Evolutionary conservation across 2,888 invertebrate genomes (phyloP), one percentile per base, ranked within the genome.

Genomic region (Panorpa germanica): DNA sequence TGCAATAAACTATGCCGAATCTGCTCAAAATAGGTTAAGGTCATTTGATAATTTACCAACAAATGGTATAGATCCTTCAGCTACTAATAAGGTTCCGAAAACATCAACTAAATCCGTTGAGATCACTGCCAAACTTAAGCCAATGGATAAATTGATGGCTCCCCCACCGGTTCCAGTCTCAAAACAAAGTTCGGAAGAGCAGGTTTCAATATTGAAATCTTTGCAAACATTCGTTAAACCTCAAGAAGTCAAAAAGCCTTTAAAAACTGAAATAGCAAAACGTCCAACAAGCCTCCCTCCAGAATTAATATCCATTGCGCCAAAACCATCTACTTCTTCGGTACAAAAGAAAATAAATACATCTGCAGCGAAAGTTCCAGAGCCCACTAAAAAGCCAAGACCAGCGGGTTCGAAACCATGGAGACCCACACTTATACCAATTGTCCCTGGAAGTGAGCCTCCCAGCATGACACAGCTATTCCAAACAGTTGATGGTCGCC

Each of bases 1-100:
- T 41, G 80, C 83, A 0, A 63, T 66, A 0, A 76, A 70, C 32
- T 85, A 85, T 43, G 72, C 78, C 31, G 77, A 76, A 33, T 78
- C 80, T 0, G 76, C 82, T 3, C 76, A 77, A 38, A 81, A 74
- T 45, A 60, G 85, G 25, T 53, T 83, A 6, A 63, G 70, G 27
- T 76, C 82, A 0, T 83, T 75, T 45, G 82, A 83, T 39, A 71
- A 72, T 37, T 50, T 65, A 26, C 53, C 55, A 2, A 42, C 45
- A 12, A 44, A 41, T 33, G 44, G 47, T 10, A 47, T 20, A 35
- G 24, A 11, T 16, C 9, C 11, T 10, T 36, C 30, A 11, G 11
- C 24, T 9, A 9, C 15, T 8, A 23, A 16, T 29, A 29, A 14
- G 9, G n/a, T n/a, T n/a, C n/a, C n/a, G n/a, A n/a, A n/a, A n/a